Conservation (phyloP, 2,888 invertebrate genomes). For the Epirrhoe tristata region DNA sequence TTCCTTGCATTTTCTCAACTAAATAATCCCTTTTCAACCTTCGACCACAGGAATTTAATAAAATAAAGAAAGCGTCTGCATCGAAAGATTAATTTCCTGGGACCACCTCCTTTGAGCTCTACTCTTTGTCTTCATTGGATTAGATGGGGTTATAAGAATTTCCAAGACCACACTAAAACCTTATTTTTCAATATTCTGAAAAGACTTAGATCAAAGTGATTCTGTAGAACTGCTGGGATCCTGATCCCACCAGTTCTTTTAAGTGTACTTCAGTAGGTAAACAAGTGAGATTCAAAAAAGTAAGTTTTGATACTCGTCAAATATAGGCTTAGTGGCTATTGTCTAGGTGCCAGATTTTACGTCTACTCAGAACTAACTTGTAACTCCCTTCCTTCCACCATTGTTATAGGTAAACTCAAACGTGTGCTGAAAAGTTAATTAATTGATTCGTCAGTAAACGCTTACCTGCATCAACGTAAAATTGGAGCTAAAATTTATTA, state of each 20-base stretch:
- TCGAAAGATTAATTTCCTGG: slow-evolving; percentile 68
- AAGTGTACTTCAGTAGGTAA: too few relatives aligned
- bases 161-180: not conserved
- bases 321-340: too few relatives aligned
- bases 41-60: slow-evolving; percentile 35
- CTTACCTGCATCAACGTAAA: slow-evolving; percentile 39
- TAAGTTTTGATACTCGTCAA: too few relatives aligned
- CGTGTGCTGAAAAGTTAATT: slow-evolving; percentile 5
- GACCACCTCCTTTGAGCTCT: slow-evolving; percentile 45
- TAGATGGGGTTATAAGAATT: slow-evolving; percentile 13
- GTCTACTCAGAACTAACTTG: too few relatives aligned
- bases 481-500: slow-evolving; percentile 54
- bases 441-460: slow-evolving; percentile 19
- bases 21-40: slow-evolving; percentile 24
- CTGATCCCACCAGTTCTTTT: too few relatives aligned
- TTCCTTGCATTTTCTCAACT: slow-evolving; percentile 20
- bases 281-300: too few relatives aligned
- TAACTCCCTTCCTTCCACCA: too few relatives aligned
- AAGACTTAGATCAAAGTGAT: too few relatives aligned
- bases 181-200: not conserved
- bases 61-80: slow-evolving; percentile 50
- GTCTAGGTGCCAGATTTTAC: too few relatives aligned
- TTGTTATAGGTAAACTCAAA: too few relatives aligned
- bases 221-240: too few relatives aligned
- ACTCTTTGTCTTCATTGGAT: slow-evolving; percentile 58